Conservation (phyloP, 2,888 invertebrate genomes). For the Hetaerina titia region DNA sequence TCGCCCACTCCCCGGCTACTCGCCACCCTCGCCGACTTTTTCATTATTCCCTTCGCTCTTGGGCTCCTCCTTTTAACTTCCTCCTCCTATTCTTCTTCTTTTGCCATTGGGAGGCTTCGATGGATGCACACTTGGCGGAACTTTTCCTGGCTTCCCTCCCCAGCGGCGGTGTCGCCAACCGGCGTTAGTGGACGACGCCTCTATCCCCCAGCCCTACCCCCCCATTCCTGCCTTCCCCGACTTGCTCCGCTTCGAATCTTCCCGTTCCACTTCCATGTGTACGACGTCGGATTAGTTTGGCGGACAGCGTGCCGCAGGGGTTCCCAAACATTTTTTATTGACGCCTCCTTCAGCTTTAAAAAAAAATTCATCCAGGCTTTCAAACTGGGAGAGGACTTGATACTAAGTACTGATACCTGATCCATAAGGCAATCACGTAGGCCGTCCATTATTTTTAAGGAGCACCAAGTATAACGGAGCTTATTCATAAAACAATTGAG, state of each 20-base stretch:
- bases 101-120: background rate
- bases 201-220: background rate
- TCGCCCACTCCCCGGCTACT: too few species aligned
- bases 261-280: background rate
- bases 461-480: too few species aligned
- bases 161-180: background rate
- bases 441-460: too few species aligned
- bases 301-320: background rate
- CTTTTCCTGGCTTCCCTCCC: slow-evolving; percentile 38
- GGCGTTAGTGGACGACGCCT: background rate
- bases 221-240: background rate
- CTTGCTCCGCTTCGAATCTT: background rate
- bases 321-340: too few species aligned
- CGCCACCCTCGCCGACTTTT: background rate
- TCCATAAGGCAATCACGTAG: too few species aligned
- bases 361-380: too few species aligned
- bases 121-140: slow-evolving; percentile 1
- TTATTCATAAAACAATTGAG: too few species aligned
- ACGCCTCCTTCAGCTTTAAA: too few species aligned
- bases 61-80: slow-evolving; percentile 14
- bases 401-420: too few species aligned
- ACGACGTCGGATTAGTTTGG: background rate
- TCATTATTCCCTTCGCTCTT: slow-evolving; percentile 18
- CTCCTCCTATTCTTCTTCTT: background rate
- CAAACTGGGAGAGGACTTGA: too few species aligned